Evolutionary conservation across 1,140 invertebrate species (phyloP), one percentile per base, ranked within the genome.

Genomic region (Periplaneta americana): DNA sequence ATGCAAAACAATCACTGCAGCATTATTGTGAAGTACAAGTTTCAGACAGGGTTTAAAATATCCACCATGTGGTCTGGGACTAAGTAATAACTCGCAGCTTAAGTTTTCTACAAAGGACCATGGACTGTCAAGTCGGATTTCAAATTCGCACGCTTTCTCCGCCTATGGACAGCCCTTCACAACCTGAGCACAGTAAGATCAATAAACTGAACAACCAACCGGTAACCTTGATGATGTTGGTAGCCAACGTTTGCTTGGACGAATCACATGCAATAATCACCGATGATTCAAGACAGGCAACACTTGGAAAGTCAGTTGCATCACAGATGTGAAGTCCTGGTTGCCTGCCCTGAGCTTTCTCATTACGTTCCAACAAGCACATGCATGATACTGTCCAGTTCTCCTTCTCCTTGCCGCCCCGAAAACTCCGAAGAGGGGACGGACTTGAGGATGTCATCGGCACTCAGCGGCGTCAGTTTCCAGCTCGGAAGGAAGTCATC

Each of bases 381-480:
- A 78, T 84, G 84, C 81, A 85, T 84, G 66, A 85, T 78, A 74
- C 81, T 83, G 74, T 85, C 84, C 35, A 85, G 36, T 36, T 84
- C 83, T n/a, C 84, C 84, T 18, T 81, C 83, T 32, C 66, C 77
- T 36, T 76, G 81, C 13, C 39, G 35, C 57, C 74, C 37, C 15
- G 57, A 74, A 32, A 80, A 34, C 36, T 82, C 81, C 5, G 82
- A 81, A 17, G 81, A 80, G 66, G 87, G 87, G 82, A 88, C 89
- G 79, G 88, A 88, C 84, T 89, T 92, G 48, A 94, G 89, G 33
- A 94, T 90, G 84, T 94, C 93, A 82, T 94, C 93, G n/a, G 91
- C 91, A 83, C 90, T 91, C n/a, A 92, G 85, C 5, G 92, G 91
- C 28, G 92, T 91, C 37, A 93, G 86, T 85, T 93, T 93, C 87